phyloP scores from a whole-genome alignment of 2,797 vertebrate species.

The Poeciliopsis paucimaculata region DNA sequence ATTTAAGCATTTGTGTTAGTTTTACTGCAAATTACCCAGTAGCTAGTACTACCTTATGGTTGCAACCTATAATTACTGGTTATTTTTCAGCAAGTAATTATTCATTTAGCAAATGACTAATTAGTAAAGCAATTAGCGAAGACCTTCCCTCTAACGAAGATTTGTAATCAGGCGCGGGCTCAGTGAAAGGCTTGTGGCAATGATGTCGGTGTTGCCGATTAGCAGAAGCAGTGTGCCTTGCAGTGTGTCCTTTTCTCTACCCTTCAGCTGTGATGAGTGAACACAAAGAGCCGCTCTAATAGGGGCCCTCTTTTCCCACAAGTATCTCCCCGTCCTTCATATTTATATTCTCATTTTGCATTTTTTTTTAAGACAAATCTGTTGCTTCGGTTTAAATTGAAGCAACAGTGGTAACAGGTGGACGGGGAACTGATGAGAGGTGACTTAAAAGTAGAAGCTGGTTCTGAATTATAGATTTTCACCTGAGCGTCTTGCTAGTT shows the following conservation, averaged over 20 bases:
- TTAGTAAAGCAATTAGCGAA: conserved; percentile 58
- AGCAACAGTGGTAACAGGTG: conserved; percentile 51
- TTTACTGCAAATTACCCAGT: conserved; percentile 6
- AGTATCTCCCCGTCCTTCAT: conserved; percentile 54
- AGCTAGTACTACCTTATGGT: conserved; percentile 9
- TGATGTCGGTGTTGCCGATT: conserved; percentile 64
- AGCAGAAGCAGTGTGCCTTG: conserved; percentile 64
- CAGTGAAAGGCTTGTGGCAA: conserved; percentile 57
- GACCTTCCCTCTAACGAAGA: conserved; percentile 42
- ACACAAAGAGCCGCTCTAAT: conserved; percentile 66
- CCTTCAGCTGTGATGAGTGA: conserved; percentile 63
- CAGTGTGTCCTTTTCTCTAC: conserved; percentile 67
- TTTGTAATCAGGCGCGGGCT: conserved; percentile 51
- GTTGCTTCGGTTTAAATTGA: conserved; percentile 41
- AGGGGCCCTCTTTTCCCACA: conserved; percentile 69
- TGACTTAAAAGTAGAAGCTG: conserved; percentile 37
- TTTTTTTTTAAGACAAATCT: conserved; percentile 37
- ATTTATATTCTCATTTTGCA: conserved; percentile 44
- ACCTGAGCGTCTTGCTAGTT: conserved; percentile 37
- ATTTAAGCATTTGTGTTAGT: conserved; percentile 27
- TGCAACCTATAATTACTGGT: conserved; percentile 13
- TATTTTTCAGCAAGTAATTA: conserved; percentile 39
- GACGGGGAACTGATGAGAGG: conserved; percentile 49
- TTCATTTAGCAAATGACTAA: conserved; percentile 52
- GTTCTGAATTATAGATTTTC: conserved; percentile 21